These are phyloP conservation scores for Cyphomyrus discorhynchus DNA, from an alignment of 2,113 vertebrate genomes.

Conservation along the genomic window DNA sequence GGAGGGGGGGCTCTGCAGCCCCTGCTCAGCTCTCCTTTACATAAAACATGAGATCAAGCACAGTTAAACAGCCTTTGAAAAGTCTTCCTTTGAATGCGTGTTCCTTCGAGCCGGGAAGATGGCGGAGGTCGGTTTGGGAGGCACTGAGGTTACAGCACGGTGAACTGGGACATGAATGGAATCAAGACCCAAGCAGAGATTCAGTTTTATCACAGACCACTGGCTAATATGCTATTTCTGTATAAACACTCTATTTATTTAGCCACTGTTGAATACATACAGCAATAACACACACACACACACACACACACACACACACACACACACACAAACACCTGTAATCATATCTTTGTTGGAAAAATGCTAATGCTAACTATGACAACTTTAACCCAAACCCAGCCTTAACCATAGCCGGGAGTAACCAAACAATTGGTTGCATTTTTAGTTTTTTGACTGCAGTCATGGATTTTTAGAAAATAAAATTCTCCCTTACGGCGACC, in stretches of 20 bases:
- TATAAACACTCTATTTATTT: not conserved
- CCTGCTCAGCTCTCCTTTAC: not conserved
- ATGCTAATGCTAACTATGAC: not conserved
- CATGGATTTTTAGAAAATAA: not conserved
- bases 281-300: not conserved
- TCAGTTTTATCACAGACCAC: not conserved
- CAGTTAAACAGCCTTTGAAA: slow-evolving; percentile 3
- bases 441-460: not conserved
- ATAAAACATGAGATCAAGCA: not conserved
- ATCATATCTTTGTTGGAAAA: not conserved
- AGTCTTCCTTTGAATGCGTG: not conserved
- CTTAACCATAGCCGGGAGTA: not conserved
- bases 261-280: not conserved
- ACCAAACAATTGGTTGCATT: not conserved
- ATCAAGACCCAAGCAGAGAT: not conserved
- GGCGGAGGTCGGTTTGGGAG: not conserved
- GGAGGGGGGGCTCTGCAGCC: not conserved
- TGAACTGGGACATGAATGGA: not conserved
- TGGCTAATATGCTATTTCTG: not conserved
- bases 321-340: not conserved
- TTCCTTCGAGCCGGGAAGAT: not conserved
- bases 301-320: not conserved
- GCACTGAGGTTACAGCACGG: not conserved
- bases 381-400: not conserved
- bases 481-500: not conserved